Evolutionary conservation across 2,797 vertebrate species (phyloP).

Genomic region (Corythornis leucogaster): DNA sequence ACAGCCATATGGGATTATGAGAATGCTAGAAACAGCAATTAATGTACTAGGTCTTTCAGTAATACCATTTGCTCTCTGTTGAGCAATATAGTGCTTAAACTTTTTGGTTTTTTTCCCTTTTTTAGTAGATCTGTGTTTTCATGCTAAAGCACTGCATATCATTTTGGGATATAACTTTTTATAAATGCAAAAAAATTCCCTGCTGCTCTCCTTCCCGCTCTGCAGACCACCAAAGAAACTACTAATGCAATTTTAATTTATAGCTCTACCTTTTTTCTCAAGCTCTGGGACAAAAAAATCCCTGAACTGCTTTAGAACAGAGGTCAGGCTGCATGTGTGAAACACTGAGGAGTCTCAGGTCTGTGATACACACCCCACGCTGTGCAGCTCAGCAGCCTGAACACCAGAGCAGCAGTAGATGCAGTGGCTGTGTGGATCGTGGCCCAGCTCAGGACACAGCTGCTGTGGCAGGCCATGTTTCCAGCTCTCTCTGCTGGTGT

Average conservation of each 20-base stretch:
- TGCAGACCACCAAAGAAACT: neutral
- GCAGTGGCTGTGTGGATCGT: neutral
- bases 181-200: neutral
- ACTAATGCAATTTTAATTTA: conserved; percentile 49
- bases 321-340: conserved; percentile 26
- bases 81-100: neutral
- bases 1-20: neutral
- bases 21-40: neutral
- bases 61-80: neutral
- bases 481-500: neutral
- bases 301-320: conserved; percentile 47
- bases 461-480: neutral
- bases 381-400: neutral
- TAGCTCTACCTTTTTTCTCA: conserved; percentile 20
- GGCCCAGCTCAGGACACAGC: neutral
- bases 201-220: neutral
- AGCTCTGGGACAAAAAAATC: conserved; percentile 39
- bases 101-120: neutral
- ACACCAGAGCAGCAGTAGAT: neutral
- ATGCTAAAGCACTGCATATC: neutral
- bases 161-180: neutral
- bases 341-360: neutral
- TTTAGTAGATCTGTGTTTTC: neutral
- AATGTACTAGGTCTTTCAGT: neutral
- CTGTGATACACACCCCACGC: neutral